phyloP scores from a whole-genome alignment of 2,888 invertebrate genomes.

The Ophion slaviceki region DNA sequence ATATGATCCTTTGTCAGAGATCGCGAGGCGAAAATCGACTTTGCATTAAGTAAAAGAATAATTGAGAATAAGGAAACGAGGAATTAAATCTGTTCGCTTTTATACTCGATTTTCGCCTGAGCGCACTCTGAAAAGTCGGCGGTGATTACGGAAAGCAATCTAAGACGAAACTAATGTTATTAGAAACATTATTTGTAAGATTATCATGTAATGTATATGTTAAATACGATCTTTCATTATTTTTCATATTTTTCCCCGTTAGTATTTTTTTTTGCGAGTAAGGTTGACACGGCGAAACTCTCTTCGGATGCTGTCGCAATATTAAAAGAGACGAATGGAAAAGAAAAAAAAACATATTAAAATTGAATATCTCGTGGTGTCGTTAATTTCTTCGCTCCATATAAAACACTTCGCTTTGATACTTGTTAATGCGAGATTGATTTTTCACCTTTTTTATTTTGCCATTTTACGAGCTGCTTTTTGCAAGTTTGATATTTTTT shows the following conservation, averaged over 20 bases:
- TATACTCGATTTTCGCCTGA: constrained; percentile 47
- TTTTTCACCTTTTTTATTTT: constrained; percentile 6
- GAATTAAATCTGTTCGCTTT: constrained; percentile 14
- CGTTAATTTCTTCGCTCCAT: constrained; percentile 41
- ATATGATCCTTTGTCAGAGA: constrained; percentile 75
- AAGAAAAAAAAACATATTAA: constrained; percentile 63
- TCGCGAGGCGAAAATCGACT: constrained; percentile 66
- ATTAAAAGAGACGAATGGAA: constrained; percentile 55
- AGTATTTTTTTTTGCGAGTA: constrained; percentile 58
- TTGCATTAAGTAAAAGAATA: constrained; percentile 26
- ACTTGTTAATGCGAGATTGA: background rate
- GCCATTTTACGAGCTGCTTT: background rate
- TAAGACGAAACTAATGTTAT: constrained; percentile 81
- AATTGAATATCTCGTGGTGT: constrained; percentile 49
- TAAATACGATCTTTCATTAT: constrained; percentile 65
- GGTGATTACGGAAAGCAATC: constrained; percentile 82
- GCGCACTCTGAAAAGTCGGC: constrained; percentile 73
- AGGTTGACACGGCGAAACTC: constrained; percentile 76
- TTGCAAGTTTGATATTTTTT: background rate
- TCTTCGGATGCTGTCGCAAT: constrained; percentile 65
- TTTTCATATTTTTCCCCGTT: constrained; percentile 7
- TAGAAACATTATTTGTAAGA: constrained; percentile 82
- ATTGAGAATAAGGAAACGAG: background rate
- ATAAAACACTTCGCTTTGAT: constrained; percentile 8
- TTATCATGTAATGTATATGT: constrained; percentile 78